Conservation (phyloP, 2,888 invertebrate genomes). For the Panzeria rudis region DNA sequence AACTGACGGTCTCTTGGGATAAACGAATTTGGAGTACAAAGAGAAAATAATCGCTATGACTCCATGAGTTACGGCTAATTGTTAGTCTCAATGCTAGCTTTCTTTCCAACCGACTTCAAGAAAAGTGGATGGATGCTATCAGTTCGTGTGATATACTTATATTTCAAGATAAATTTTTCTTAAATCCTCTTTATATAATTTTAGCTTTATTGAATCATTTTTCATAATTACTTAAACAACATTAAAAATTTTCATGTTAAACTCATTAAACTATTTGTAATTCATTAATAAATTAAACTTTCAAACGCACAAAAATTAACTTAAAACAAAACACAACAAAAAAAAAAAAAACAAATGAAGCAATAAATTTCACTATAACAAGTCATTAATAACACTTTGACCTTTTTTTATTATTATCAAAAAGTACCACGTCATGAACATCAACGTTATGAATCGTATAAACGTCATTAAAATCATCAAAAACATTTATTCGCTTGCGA, state of each 20-base stretch:
- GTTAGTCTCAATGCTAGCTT: too few relatives aligned
- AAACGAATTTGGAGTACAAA: too few relatives aligned
- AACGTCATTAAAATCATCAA: conserved; percentile 55
- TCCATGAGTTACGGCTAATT: too few relatives aligned
- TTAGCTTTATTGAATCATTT: too few relatives aligned
- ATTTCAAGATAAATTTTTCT: too few relatives aligned
- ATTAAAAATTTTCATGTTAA: conserved; percentile 28
- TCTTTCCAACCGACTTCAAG: too few relatives aligned
- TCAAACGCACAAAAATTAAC: conserved; percentile 21
- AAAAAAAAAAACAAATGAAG: conserved; percentile 76
- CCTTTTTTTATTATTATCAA: conserved; percentile 53
- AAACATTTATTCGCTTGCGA: conserved; percentile 49
- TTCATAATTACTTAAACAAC: background rate
- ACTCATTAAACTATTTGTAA: conserved; percentile 50
- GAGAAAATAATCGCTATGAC: too few relatives aligned
- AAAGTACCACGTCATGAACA: conserved; percentile 34
- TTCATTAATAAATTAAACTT: conserved; percentile 23
- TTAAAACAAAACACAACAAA: conserved; percentile 74
- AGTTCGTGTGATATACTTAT: too few relatives aligned
- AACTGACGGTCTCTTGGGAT: too few relatives aligned
- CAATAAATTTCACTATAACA: conserved; percentile 82
- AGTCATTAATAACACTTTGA: conserved; percentile 83
- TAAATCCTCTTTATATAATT: too few relatives aligned
- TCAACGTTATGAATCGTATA: conserved; percentile 40
- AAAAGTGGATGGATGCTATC: too few relatives aligned